These are phyloP conservation scores for Pardosa pseudoannulata DNA, from an alignment of 2,888 invertebrate species.

Conservation along the genomic window DNA sequence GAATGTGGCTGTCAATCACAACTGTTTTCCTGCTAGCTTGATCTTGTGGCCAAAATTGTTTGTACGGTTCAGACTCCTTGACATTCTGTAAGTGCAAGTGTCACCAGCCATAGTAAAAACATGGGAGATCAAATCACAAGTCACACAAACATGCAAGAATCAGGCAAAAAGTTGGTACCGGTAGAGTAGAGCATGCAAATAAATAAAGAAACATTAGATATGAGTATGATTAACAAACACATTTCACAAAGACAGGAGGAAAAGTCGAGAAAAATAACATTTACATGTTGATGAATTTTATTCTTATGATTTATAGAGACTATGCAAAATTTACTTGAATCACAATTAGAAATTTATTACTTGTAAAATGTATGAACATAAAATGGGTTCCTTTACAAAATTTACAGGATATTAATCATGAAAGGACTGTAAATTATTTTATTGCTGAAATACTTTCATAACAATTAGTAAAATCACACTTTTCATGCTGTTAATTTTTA, in stretches of 20 bases:
- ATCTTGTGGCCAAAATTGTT: slow-evolving; percentile 62
- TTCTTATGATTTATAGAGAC: too few species aligned
- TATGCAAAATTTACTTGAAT: too few species aligned
- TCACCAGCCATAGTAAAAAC: not conserved
- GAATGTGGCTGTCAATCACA: not conserved
- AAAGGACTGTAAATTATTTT: too few species aligned
- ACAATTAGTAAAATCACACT: too few species aligned
- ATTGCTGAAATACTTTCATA: too few species aligned
- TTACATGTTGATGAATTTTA: too few species aligned
- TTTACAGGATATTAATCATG: too few species aligned
- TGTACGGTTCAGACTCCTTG: slow-evolving; percentile 41
- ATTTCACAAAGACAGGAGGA: not conserved
- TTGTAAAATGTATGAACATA: too few species aligned
- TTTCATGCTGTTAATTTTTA: too few species aligned
- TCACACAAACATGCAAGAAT: slow-evolving; percentile 65
- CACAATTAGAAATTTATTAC: too few species aligned
- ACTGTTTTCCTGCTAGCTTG: not conserved
- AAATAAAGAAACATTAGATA: slow-evolving; percentile 43
- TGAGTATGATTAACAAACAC: not conserved
- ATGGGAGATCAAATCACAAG: slow-evolving; percentile 18
- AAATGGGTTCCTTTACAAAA: too few species aligned
- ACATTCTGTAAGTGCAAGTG: not conserved
- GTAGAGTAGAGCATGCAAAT: slow-evolving; percentile 66
- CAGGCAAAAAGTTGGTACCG: slow-evolving; percentile 55
- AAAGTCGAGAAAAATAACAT: not conserved